Base-by-base conservation (phyloP, 2,888 invertebrate genomes). In the Gnatocerus cornutus region DNA sequence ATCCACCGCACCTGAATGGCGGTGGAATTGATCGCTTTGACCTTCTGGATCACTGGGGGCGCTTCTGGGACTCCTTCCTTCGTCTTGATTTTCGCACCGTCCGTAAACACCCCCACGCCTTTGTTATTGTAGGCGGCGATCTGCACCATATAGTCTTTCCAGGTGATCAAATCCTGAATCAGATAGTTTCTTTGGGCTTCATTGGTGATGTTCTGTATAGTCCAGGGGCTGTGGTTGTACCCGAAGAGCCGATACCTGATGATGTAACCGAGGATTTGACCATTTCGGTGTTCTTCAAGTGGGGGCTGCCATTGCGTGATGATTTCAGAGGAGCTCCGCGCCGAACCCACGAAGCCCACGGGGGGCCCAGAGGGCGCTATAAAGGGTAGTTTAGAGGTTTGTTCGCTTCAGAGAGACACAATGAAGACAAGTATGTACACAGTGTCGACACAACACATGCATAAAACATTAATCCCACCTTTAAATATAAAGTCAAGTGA, bases 271-370 rank as follows among this genome's bases (percentile, higher is more conserved):
- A 96, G 85, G 74, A 99, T 94, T 81, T 95, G 94, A 0, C 99
- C 99, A 82, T 99, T 99, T 77, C 96, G 91, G 80, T 97, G 95
- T 81, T 98, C 96, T 80, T 97, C 96, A 6, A 95, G 86, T 0
- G 99, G 99, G 21, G 96, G 95, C 82, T 96, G 96, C 98, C 98
- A 99, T 81, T 97, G 97, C 0, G 98, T 94, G 79, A 97, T 96
- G 69, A 99, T 97, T 85, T 98, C 96, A 0, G 96, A 95, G 8
- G 96, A 94, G 9, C 97, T 96, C 69, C 97, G 89, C 0, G 98
- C 96, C 0, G 96, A 96, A 3, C 97, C 98, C 76, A 96, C 97
- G 80, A 99, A 96, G 27, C 96, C 96, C 55, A 94, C 89, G 0
- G 99, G 99, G 1, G 99, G 96, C 27, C 97, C 97, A 69, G 97